A percentile compares a stretch with the other conserved stretches of the same genome.
These are phyloP conservation scores for Apamea crenata DNA, from an alignment of 2,888 invertebrate species.

Conservation along the genomic window DNA sequence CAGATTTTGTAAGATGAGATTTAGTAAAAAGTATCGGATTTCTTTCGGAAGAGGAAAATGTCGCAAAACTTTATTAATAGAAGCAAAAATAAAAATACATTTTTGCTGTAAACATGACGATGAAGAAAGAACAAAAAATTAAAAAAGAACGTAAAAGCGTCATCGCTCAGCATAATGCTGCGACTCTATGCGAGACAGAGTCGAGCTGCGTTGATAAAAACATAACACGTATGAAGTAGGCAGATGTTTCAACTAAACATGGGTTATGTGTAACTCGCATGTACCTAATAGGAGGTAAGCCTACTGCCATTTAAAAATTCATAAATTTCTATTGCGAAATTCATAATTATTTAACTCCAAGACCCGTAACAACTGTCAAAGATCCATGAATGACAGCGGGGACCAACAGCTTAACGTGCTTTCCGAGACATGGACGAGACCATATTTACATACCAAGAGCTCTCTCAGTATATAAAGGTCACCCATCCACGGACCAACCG, in stretches of 20 bases:
- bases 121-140: background rate
- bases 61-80: background rate
- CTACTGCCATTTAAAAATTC: too few species aligned
- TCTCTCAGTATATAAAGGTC: background rate
- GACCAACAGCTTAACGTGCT: background rate
- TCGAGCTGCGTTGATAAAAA: background rate
- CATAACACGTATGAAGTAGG: background rate
- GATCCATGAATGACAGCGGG: background rate
- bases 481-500: background rate
- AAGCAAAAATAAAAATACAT: background rate
- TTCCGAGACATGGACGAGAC: background rate
- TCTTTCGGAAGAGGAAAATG: slow-evolving; percentile 14
- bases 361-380: background rate
- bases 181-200: too few species aligned
- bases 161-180: background rate
- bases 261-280: too few species aligned
- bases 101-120: background rate
- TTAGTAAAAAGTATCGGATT: slow-evolving; percentile 24
- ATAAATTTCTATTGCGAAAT: too few species aligned
- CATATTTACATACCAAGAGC: too few species aligned
- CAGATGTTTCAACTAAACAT: background rate
- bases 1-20: slow-evolving; percentile 17
- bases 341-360: background rate
- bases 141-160: background rate
- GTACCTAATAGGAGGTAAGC: too few species aligned